Conservation (phyloP, 1,140 invertebrate genomes). For the Cydia pomonella region DNA sequence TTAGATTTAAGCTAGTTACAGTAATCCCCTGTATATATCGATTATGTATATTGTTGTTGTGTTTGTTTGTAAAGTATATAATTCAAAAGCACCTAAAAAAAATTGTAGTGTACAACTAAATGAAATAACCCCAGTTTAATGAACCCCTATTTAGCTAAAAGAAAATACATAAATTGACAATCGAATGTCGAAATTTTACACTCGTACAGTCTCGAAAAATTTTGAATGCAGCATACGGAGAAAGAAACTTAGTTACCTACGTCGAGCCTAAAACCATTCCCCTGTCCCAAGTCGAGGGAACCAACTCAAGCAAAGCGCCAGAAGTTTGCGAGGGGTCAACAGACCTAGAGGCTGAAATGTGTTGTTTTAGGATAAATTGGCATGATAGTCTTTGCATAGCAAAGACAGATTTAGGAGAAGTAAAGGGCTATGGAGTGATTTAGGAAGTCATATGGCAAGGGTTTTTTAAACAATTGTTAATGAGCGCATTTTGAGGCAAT, state of each 20-base stretch:
- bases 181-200: too few species aligned
- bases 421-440: too few species aligned
- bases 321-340: slow-evolving; percentile 2
- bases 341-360: background rate
- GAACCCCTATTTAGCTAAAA: too few species aligned
- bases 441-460: background rate
- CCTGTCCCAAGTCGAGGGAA: slow-evolving; percentile 15
- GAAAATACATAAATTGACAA: too few species aligned
- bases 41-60: too few species aligned
- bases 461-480: background rate
- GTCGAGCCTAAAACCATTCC: background rate
- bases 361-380: slow-evolving; percentile 30
- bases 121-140: too few species aligned
- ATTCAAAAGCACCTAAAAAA: too few species aligned
- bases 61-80: too few species aligned
- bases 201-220: background rate
- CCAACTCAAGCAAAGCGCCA: background rate
- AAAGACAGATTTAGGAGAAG: slow-evolving; percentile 4
- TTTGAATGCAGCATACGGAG: background rate
- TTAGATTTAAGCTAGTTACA: too few species aligned
- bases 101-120: too few species aligned
- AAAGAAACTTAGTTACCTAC: background rate
- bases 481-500: background rate
- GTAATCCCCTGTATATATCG: too few species aligned
- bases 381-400: slow-evolving; percentile 14